Evolutionary conservation across 2,113 vertebrate genomes (phyloP), one percentile per base, ranked within the genome.

Genomic region (Papio anubis): DNA sequence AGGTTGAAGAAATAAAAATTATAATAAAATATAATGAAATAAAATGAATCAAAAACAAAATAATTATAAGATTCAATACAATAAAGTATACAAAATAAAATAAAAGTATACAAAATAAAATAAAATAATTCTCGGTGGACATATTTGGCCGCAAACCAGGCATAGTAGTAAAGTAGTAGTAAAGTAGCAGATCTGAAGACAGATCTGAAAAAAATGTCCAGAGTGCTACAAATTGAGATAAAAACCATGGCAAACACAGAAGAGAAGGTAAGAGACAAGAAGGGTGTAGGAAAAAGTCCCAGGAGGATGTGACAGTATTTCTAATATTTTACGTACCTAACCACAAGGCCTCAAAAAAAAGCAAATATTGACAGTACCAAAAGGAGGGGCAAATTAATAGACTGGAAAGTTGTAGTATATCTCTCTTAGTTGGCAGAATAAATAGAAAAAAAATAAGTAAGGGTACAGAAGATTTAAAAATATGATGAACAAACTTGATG

Each of bases 1-100:
- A 64, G 5, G 40, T 95, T 82, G 61, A 92, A 94, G n/a, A 45
- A 96, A 84, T 76, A 70, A 93, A 87, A 87, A 59, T 88, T 55
- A 76, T 13, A 78, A n/a, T 45, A 64, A 85, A 78, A 82, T 14
- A 57, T 20, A 76, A 38, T 38, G 4, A 12, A 57, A 32, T 43
- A 64, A 89, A 48, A 96, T 13, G 30, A 61, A 61, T 40, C 10
- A 45, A 17, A 93, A 45, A 72, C 17, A 75, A 88, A 90, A 75
- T 81, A 86, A 87, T 70, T 55, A 52, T 72, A 48, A 86, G 68
- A 90, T 59, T n/a, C 14, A 64, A 43, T 43, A 57, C 45, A 57
- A 86, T 83, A 57, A 78, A 88, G 59, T 88, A 57, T 55, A 55
- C 52, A 55, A 20, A 55, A 55, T 55, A 70, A 59, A 50, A 76